Evolutionary conservation across 1,140 invertebrate species (phyloP).

Genomic region (Bombus superbus): DNA sequence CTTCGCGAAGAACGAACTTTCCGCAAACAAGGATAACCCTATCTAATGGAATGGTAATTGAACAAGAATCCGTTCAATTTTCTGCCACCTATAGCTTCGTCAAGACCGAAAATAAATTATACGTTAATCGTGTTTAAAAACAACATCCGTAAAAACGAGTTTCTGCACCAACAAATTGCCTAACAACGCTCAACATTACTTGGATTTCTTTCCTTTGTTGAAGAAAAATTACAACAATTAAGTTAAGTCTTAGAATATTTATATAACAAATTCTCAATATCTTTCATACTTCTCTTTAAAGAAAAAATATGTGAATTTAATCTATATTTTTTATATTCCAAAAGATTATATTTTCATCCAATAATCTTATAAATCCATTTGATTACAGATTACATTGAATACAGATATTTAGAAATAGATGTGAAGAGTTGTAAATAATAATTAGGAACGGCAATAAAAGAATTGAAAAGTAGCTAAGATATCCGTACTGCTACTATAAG

Average conservation of each 20-base stretch:
- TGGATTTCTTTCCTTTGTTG: neutral
- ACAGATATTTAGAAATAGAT: no score
- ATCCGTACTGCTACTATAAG: neutral
- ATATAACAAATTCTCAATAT: neutral
- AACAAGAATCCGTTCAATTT: no score
- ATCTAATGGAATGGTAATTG: conserved; percentile 20
- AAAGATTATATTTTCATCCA: neutral
- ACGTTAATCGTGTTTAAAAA: neutral
- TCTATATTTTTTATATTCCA: neutral
- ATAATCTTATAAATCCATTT: neutral
- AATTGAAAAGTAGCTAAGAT: no score
- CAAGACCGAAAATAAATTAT: neutral
- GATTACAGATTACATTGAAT: no score
- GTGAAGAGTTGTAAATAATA: no score
- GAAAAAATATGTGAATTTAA: neutral
- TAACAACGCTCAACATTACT: neutral
- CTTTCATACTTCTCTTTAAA: neutral
- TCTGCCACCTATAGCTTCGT: neutral
- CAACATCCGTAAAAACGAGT: neutral
- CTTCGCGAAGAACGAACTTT: neutral
- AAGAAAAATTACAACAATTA: no score
- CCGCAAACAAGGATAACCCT: neutral
- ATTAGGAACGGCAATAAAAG: no score
- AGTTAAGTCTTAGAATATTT: no score
- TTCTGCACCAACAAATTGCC: neutral